Base-by-base conservation (phyloP, 2,888 invertebrate species). In the Torymus texanus region DNA sequence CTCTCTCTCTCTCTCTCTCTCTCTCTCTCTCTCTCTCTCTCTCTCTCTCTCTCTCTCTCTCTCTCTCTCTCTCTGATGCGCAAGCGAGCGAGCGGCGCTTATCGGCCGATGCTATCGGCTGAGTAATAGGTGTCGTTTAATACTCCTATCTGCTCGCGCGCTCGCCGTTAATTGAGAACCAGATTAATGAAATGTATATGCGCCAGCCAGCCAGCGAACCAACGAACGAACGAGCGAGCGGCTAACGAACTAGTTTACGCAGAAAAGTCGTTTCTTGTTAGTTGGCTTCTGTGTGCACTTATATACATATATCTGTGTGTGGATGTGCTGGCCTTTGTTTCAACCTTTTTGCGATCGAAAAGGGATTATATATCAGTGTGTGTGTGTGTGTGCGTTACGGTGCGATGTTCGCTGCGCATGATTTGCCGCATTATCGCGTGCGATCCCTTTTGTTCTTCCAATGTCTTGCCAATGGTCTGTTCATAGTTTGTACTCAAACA, bases 61-160 rank as follows among this genome's bases (percentile, higher is more conserved):
- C n/a, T n/a, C n/a, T n/a, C n/a, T n/a, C n/a, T n/a, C n/a, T n/a
- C n/a, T n/a, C n/a, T n/a, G 51, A 2, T 2, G 58, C 21, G 51
- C 62, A 11, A 58, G 58, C 18, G 18, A 11, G 18, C 18, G 18
- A 16, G n/a, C 59, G 16, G 18, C 18, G 59, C 83, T 83, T 85
- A 85, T 85, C 85, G 79, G 41, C 41, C 74, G 68, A 83, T 77
- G 78, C 83, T 85, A 85, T 84, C 84, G 73, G 72, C 77, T 85
- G 85, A 84, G 85, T 85, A 85, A 85, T 84, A 84, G 84, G 84
- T 83, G 85, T 84, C 85, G 84, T 85, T 85, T 85, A 85, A 85
- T 84, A 85, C 84, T 83, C 82, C 83, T 85, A 85, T 85, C 85
- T 81, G 83, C 80, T 83, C 84, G 83, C 80, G 82, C 84, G 83